Evolutionary conservation across 92 coral and sea anemone species (phyloP).

Genomic region (Epizoanthus illoricatus): DNA sequence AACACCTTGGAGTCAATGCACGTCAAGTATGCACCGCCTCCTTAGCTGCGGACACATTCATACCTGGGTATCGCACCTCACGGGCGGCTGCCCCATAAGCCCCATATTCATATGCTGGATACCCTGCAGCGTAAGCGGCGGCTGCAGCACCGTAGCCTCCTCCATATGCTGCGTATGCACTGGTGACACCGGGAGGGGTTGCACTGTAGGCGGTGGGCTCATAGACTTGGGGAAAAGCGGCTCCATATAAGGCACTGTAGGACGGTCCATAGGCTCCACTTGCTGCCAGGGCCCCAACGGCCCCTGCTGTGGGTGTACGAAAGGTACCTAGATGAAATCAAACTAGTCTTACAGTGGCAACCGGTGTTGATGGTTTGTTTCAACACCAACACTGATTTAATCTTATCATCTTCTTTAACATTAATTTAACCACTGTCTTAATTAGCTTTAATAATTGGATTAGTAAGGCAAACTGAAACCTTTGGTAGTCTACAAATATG

Average conservation of each 20-base stretch:
- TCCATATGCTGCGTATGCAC: conserved; percentile 69
- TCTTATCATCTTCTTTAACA: not conserved
- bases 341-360: conserved; percentile 17
- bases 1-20: conserved; percentile 17
- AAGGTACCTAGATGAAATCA: conserved; percentile 59
- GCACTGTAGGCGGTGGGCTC: conserved; percentile 78
- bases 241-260: conserved; percentile 75
- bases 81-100: conserved; percentile 62
- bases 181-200: conserved; percentile 61
- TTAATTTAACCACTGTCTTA: conserved; percentile 5
- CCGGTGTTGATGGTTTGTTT: not conserved
- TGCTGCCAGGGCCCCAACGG: conserved; percentile 62
- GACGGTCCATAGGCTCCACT: conserved; percentile 68
- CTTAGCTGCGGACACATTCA: conserved; percentile 63
- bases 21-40: conserved; percentile 69
- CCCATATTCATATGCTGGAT: conserved; percentile 67
- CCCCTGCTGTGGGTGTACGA: conserved; percentile 61
- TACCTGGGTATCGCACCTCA: conserved; percentile 90
- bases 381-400: conserved; percentile 14
- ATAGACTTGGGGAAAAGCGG: conserved; percentile 75
- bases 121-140: conserved; percentile 64
- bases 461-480: conserved; percentile 28
- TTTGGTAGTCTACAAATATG: conserved; percentile 18
- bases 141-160: conserved; percentile 60
- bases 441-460: conserved; percentile 30